These are phyloP conservation scores for Micromussa lordhowensis DNA, from an alignment of 92 coral and sea anemone genomes.

Conservation along the genomic window DNA sequence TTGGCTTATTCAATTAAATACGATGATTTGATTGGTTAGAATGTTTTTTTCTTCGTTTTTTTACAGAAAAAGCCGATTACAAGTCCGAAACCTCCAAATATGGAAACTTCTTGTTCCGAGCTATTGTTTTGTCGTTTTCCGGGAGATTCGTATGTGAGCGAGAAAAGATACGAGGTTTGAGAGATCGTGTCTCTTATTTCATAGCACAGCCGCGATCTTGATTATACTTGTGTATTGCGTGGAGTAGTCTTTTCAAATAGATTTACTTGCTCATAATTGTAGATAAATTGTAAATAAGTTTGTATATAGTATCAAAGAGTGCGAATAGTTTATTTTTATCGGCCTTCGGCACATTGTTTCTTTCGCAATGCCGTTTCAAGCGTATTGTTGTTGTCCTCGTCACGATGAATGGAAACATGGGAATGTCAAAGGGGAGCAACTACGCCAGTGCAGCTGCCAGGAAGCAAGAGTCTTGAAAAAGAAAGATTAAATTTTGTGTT, in stretches of 20 bases:
- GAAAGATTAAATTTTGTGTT: conserved; percentile 2
- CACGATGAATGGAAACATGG: conserved; percentile 6
- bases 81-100: background rate
- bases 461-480: background rate
- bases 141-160: too few relatives aligned
- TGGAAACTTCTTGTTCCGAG: background rate
- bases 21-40: background rate
- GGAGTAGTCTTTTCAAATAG: background rate
- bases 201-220: background rate
- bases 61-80: background rate
- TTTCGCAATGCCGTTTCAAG: background rate
- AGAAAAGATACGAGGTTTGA: background rate
- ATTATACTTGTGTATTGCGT: background rate
- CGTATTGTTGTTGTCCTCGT: background rate
- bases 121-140: background rate
- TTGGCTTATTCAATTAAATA: too few relatives aligned
- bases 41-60: background rate
- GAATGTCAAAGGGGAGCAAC: background rate
- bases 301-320: too few relatives aligned
- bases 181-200: background rate
- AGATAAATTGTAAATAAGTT: too few relatives aligned
- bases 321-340: too few relatives aligned
- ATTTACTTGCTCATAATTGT: background rate
- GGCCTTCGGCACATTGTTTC: background rate
- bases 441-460: background rate